Evolutionary conservation across 2,888 invertebrate genomes (phyloP).

Genomic region (Gibbula magus): DNA sequence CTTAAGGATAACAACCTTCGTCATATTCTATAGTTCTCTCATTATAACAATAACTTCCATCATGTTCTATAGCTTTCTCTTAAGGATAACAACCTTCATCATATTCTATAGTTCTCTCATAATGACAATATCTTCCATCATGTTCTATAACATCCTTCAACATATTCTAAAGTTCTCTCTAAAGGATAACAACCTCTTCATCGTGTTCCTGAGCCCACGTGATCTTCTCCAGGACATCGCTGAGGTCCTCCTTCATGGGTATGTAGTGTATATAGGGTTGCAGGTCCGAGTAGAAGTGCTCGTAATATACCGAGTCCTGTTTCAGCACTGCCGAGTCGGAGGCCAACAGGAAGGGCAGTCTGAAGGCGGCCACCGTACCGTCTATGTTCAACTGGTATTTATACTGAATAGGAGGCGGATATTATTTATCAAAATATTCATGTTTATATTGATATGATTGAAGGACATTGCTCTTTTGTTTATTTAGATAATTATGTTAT

Average conservation of each 20-base stretch:
- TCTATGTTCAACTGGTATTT: conserved; percentile 96
- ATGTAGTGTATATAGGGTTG: conserved; percentile 88
- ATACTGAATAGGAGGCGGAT: conserved; percentile 81
- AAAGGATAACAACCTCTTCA: conserved; percentile 60
- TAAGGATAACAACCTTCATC: no score
- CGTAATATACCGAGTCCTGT: conserved; percentile 93
- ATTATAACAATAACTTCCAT: no score
- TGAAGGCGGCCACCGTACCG: conserved; percentile 96
- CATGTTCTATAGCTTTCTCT: no score
- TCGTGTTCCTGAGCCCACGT: conserved; percentile 77
- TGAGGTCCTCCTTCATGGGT: conserved; percentile 86
- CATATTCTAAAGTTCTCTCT: not conserved
- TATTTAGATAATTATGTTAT: no score
- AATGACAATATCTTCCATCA: no score
- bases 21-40: no score
- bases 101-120: no score
- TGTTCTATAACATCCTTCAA: no score
- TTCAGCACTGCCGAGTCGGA: conserved; percentile 94
- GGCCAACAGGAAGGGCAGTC: conserved; percentile 91
- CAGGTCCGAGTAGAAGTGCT: conserved; percentile 91
- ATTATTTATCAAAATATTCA: no score
- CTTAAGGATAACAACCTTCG: no score
- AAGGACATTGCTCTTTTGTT: no score
- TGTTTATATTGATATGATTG: no score
- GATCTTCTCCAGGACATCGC: conserved; percentile 84